Base-by-base conservation (phyloP, 2,888 invertebrate genomes). In the Pilophorus perplexus region DNA sequence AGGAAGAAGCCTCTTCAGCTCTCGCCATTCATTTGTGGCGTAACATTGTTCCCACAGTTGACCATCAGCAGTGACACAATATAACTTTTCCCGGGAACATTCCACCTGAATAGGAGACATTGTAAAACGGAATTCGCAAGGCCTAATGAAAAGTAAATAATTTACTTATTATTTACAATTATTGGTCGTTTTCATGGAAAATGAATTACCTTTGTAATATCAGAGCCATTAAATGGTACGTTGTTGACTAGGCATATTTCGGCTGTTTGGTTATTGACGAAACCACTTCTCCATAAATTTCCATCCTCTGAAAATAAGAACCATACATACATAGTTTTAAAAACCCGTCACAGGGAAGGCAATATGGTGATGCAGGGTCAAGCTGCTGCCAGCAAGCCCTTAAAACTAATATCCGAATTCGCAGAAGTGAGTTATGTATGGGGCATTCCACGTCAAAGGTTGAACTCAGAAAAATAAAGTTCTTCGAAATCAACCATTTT, bases 11-110 rank as follows among this genome's bases (percentile, higher is more conserved):
- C 27, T 12, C 22, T 60, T 60, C 14, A 60, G 33, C 12, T 44
- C 46, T 20, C 60, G 22, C 60, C 60, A 60, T 2, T 14, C 12
- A 8, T 12, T 5, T 28, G 42, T 2, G 1, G 25, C 16, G 14
- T 27, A 27, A 16, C 27, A 27, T 25, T 60, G 46, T 27, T 60
- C 60, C 60, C 60, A 60, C 3, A 44, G 22, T 28, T 60, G 46
- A 1, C 60, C 60, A 27, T 60, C 60, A 10, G 16, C 28, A 10
- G 60, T 60, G 12, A 46, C 20, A 20, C 42, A 42, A 46, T 46
- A 44, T 4, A 60, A 12, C 44, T 60, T 44, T 27, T 44, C 44
- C 5, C 27, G 42, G 5, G 60, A 37, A 18, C 16, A 12, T 6
- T 10, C 28, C n/a, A 60, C 40, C 57, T 57, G 25, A 25, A 50